phyloP scores from a whole-genome alignment of 1,140 invertebrate species.

The Caenorhabditis tropicalis region DNA sequence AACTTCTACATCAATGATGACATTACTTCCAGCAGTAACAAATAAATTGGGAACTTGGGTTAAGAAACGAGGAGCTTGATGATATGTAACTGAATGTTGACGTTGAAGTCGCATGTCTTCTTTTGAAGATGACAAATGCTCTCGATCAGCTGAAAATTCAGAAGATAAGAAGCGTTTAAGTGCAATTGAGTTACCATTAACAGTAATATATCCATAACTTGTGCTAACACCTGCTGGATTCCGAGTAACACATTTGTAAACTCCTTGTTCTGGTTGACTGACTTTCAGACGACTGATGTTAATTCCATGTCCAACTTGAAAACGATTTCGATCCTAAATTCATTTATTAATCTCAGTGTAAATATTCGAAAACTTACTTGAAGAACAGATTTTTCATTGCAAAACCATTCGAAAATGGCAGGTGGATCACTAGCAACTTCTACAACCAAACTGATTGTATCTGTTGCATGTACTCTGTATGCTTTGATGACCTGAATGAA shows the following conservation, averaged over 20 bases:
- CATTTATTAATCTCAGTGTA: slow-evolving; percentile 29
- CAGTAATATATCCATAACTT: slow-evolving; percentile 68
- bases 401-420: slow-evolving; percentile 68
- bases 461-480: slow-evolving; percentile 64
- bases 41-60: slow-evolving; percentile 64
- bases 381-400: slow-evolving; percentile 62
- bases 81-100: slow-evolving; percentile 24
- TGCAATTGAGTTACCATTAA: slow-evolving; percentile 58
- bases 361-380: slow-evolving; percentile 42
- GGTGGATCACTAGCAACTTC: slow-evolving; percentile 66
- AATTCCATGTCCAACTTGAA: slow-evolving; percentile 62
- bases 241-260: slow-evolving; percentile 64
- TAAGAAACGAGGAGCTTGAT: slow-evolving; percentile 48
- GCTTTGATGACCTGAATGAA: slow-evolving; percentile 69
- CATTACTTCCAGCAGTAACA: slow-evolving; percentile 58
- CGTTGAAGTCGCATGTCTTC: slow-evolving; percentile 34
- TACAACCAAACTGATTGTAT: slow-evolving; percentile 68
- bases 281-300: slow-evolving; percentile 65
- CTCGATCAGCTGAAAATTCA: slow-evolving; percentile 34
- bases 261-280: slow-evolving; percentile 63
- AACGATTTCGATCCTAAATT: slow-evolving; percentile 51
- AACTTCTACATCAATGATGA: slow-evolving; percentile 69
- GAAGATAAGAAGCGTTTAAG: neutral
- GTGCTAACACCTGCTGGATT: slow-evolving; percentile 69
- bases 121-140: slow-evolving; percentile 25